These are phyloP conservation scores for Leptura quadrifasciata DNA, from an alignment of 2,888 invertebrate genomes.

Conservation along the genomic window DNA sequence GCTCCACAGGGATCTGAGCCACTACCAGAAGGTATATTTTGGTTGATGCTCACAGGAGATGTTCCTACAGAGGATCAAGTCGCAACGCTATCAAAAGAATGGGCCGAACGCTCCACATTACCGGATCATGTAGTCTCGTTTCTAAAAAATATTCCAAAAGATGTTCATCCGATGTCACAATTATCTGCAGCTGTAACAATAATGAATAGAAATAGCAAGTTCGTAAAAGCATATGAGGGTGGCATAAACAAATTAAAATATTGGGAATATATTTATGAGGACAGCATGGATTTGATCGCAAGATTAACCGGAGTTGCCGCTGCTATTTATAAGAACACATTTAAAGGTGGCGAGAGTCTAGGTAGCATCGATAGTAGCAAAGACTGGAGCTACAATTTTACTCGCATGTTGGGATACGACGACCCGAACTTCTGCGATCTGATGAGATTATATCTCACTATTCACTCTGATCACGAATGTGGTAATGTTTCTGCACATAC, in stretches of 20 bases:
- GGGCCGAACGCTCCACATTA: constrained; percentile 90
- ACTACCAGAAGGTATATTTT: constrained; percentile 93
- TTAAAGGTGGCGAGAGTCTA: constrained; percentile 87
- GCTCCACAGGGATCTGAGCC: constrained; percentile 87
- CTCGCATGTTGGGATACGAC: constrained; percentile 92
- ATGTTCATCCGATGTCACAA: constrained; percentile 95
- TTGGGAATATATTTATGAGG: constrained; percentile 95
- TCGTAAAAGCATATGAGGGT: constrained; percentile 91
- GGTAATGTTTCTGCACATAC: constrained; percentile 97
- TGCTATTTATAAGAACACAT: constrained; percentile 92
- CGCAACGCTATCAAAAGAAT: constrained; percentile 83
- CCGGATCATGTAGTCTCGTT: constrained; percentile 93
- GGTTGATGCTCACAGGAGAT: constrained; percentile 92
- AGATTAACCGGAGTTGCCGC: constrained; percentile 95
- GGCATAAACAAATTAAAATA: constrained; percentile 91
- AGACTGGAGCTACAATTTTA: constrained; percentile 95
- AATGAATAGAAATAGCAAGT: constrained; percentile 92
- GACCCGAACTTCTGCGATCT: constrained; percentile 89
- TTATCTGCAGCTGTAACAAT: constrained; percentile 93
- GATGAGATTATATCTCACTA: constrained; percentile 93
- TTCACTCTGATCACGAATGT: constrained; percentile 96
- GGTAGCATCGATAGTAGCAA: constrained; percentile 88
- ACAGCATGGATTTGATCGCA: constrained; percentile 94
- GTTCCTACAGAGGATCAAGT: constrained; percentile 88
- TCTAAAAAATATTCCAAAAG: constrained; percentile 92